Conservation (phyloP, 2,113 vertebrate species). For the Indri indri region DNA sequence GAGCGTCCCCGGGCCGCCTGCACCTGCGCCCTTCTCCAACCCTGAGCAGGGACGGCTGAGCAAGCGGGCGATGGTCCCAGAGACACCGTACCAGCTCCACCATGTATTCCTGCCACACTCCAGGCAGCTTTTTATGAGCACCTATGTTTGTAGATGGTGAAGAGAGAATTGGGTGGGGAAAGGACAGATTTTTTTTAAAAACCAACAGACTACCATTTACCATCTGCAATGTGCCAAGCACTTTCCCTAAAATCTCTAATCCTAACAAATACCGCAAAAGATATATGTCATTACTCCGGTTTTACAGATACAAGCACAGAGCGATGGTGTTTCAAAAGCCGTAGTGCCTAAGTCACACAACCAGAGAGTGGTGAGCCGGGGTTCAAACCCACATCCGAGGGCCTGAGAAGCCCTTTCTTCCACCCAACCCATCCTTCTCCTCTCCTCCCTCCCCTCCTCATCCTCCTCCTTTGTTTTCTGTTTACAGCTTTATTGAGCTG, state of each 20-base stretch:
- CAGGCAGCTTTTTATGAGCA: neutral
- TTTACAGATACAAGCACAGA: neutral
- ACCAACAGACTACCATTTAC: neutral
- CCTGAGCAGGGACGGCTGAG: neutral
- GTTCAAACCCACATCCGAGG: accelerated
- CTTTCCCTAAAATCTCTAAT: neutral
- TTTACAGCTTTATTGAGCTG: neutral
- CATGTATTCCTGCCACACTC: neutral
- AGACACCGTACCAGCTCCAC: too few relatives aligned
- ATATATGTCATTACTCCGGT: accelerated
- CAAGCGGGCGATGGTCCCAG: neutral
- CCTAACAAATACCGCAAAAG: neutral
- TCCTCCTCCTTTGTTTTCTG: neutral
- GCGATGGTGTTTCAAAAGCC: neutral
- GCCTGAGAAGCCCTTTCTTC: neutral
- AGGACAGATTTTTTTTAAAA: neutral
- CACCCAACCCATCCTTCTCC: neutral
- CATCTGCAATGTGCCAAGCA: accelerated
- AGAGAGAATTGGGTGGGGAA: neutral
- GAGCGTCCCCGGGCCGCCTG: too few relatives aligned
- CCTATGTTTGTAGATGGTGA: neutral
- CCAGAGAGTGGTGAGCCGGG: neutral
- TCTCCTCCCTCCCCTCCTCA: neutral
- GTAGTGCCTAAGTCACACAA: accelerated
- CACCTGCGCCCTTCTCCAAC: too few relatives aligned